Base-by-base conservation (phyloP, 2,888 invertebrate genomes). In the Cephus sareptanus region DNA sequence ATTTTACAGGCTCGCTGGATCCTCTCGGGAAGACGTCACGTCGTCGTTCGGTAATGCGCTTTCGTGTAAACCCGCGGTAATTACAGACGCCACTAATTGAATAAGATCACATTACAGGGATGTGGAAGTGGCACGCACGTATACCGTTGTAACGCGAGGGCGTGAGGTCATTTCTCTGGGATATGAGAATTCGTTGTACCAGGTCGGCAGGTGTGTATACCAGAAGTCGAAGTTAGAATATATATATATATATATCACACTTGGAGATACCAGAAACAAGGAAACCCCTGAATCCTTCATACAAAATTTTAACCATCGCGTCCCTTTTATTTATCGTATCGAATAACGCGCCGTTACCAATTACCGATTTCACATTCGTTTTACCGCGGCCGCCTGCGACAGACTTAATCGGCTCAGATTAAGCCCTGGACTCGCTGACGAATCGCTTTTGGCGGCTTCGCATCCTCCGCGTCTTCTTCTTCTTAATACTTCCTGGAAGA, bases 31-130 rank as follows among this genome's bases (percentile, higher is more conserved):
- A 56, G 56, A 56, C 34, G 34, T 71, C 71, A 34, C 71, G 71
- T 71, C 12, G 33, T 33, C 71, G 71, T 34, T 71, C 71, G 71
- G 31, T 31, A 33, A 34, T 71, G 34, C 34, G 71, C 34, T 71
- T 71, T 71, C 71, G 71, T 71, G 71, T 71, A 71, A 71, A 71
- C 34, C 56, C 33, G 71, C 71, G 71, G 71, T 71, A 56, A 75
- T 78, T 75, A 78, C 77, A 68, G 76, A 69, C 75, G 69, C 30
- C 74, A 74, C 80, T 79, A 80, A 80, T 80, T 79, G 80, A 80
- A 80, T 77, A 77, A 75, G 80, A 80, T 80, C 80, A 79, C 80
- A 70, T 80, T 80, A 79, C 79, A 31, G 73, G 71, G 68, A 75
- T 71, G 74, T 74, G 74, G 74, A 76, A 74, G 79, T 79, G 79